Percentiles rank a stretch among this genome's conserved stretches.
These are phyloP conservation scores for Hippoglossus hippoglossus DNA, from an alignment of 2,797 vertebrate species.

Conservation along the genomic window DNA sequence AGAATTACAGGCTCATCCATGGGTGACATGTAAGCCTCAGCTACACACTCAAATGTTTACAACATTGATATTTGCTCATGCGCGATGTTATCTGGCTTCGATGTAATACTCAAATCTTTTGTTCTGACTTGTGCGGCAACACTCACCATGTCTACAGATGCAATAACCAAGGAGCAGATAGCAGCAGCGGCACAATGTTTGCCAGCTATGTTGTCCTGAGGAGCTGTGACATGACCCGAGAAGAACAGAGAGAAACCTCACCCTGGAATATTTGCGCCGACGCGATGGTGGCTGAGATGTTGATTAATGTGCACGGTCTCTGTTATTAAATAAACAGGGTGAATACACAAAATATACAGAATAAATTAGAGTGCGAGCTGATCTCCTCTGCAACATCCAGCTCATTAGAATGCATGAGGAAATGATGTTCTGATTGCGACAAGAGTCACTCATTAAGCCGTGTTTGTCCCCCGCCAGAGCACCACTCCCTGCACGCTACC, in stretches of 20 bases:
- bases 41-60: conserved; percentile 77
- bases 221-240: conserved; percentile 65
- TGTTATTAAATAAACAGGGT: conserved; percentile 84
- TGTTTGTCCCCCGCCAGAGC: conserved; percentile 76
- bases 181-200: conserved; percentile 56
- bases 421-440: conserved; percentile 81
- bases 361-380: conserved; percentile 78
- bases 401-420: conserved; percentile 84
- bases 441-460: conserved; percentile 84
- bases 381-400: conserved; percentile 76
- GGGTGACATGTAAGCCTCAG: conserved; percentile 78
- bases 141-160: conserved; percentile 65
- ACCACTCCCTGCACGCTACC: conserved; percentile 56
- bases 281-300: conserved; percentile 77
- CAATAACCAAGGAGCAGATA: conserved; percentile 76
- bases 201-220: conserved; percentile 58
- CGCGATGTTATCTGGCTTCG: conserved; percentile 69
- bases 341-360: conserved; percentile 83
- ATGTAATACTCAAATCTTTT: conserved; percentile 77
- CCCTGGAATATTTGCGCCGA: conserved; percentile 65
- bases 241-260: conserved; percentile 48
- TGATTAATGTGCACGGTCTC: conserved; percentile 78
- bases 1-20: conserved; percentile 79
- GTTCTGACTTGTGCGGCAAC: conserved; percentile 71
- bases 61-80: conserved; percentile 74